phyloP scores from a whole-genome alignment of 2,888 invertebrate species.

The Cepaea hortensis region DNA sequence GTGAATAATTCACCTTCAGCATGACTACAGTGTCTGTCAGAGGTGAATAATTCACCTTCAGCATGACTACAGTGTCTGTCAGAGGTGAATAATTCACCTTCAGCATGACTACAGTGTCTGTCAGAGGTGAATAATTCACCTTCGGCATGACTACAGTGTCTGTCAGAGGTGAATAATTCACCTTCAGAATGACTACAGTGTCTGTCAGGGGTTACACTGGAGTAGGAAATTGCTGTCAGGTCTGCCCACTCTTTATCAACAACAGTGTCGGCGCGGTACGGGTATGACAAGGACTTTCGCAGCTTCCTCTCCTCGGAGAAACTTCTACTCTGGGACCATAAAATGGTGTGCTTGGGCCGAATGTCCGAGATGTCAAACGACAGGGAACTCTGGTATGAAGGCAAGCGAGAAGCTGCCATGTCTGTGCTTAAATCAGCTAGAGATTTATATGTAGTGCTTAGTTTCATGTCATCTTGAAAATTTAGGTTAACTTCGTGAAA shows the following conservation, averaged over 20 bases:
- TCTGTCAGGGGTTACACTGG: background rate
- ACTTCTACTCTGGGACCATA: slow-evolving; percentile 39
- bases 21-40: too few relatives aligned
- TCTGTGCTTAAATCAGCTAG: background rate
- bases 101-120: background rate
- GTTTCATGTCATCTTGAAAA: background rate
- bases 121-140: background rate
- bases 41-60: background rate
- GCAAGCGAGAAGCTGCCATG: background rate
- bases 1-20: background rate
- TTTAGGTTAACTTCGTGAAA: background rate
- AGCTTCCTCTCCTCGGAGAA: slow-evolving; percentile 31
- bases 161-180: background rate
- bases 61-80: too few relatives aligned
- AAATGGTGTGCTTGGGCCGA: slow-evolving; percentile 38
- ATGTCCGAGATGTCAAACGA: slow-evolving; percentile 31
- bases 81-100: background rate
- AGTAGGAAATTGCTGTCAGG: background rate
- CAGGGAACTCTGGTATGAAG: background rate
- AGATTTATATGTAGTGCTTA: background rate
- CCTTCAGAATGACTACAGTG: background rate
- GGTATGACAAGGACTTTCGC: slow-evolving; percentile 13
- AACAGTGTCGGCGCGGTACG: background rate
- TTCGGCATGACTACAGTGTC: background rate
- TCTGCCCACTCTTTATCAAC: background rate